Percentiles rank a stretch among this genome's conserved stretches.
These are phyloP conservation scores for Drosophila bocki DNA, from an alignment of 1,140 invertebrate species.

Conservation along the genomic window DNA sequence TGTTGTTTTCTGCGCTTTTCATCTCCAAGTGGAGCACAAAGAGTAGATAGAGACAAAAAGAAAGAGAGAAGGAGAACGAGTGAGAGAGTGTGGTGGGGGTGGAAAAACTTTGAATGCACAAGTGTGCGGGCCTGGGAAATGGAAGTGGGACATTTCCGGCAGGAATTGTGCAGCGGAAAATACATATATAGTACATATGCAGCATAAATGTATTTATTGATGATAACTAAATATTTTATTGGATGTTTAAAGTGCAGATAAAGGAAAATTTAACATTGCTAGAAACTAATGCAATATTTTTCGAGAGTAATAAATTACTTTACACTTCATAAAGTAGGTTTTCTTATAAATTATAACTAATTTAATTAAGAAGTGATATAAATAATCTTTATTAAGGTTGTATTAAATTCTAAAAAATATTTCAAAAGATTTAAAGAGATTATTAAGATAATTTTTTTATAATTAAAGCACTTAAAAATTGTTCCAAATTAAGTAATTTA, in stretches of 20 bases:
- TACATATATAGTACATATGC: conserved; percentile 4
- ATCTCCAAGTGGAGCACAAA: conserved; percentile 57
- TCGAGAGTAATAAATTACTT: background rate
- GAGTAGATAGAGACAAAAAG: conserved; percentile 13
- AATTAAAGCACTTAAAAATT: background rate
- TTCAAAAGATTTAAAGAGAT: background rate
- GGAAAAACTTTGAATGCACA: conserved; percentile 41
- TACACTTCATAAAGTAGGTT: background rate
- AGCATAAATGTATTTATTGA: conserved; percentile 11
- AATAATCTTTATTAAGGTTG: too few relatives aligned
- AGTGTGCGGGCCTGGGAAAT: conserved; percentile 46
- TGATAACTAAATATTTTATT: background rate
- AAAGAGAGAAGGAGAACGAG: background rate
- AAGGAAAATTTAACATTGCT: background rate
- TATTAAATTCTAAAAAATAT: background rate
- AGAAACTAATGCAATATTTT: background rate
- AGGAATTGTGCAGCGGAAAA: conserved; percentile 40
- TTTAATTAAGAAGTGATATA: background rate
- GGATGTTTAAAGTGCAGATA: background rate
- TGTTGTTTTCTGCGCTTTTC: conserved; percentile 56
- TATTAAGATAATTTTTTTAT: background rate
- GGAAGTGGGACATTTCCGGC: conserved; percentile 63
- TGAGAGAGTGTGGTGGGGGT: conserved; percentile 1
- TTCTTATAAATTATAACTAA: background rate
- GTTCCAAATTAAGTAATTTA: background rate